These are phyloP conservation scores for Thymelicus sylvestris DNA, from an alignment of 2,888 invertebrate genomes.

Conservation along the genomic window DNA sequence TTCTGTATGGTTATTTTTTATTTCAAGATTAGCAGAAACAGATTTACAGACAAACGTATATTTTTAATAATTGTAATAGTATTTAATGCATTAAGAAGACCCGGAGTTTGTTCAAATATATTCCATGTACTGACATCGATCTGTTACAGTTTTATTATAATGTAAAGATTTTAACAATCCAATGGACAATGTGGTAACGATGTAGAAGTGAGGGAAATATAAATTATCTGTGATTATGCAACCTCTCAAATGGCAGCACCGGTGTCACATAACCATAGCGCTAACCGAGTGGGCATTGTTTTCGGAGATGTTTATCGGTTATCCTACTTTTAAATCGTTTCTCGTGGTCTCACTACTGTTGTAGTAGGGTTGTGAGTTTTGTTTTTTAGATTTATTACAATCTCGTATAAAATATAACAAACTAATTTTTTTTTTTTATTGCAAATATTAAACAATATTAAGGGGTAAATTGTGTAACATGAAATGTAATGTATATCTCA, in stretches of 20 bases:
- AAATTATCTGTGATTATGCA: conserved; percentile 32
- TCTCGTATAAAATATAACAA: too few species aligned
- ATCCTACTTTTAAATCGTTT: conserved; percentile 55
- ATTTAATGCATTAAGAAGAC: too few species aligned
- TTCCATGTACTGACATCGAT: too few species aligned
- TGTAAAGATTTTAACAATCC: neutral
- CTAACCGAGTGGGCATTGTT: conserved; percentile 49
- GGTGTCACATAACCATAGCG: conserved; percentile 38
- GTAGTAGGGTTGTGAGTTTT: conserved; percentile 6
- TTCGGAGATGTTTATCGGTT: conserved; percentile 53
- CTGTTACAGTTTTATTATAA: neutral
- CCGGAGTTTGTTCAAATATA: too few species aligned
- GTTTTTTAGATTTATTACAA: neutral
- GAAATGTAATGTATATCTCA: too few species aligned
- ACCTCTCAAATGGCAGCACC: conserved; percentile 36
- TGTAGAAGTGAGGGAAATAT: conserved; percentile 4
- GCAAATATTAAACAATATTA: too few species aligned
- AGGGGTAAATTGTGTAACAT: too few species aligned
- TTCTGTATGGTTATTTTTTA: too few species aligned
- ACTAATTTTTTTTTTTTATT: too few species aligned
- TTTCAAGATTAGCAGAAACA: too few species aligned
- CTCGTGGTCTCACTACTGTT: conserved; percentile 33
- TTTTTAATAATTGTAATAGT: too few species aligned
- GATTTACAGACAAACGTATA: too few species aligned
- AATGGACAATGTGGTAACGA: conserved; percentile 1